These are phyloP conservation scores for Pogonomyrmex californicus DNA, from an alignment of 1,140 invertebrate species.

Conservation along the genomic window DNA sequence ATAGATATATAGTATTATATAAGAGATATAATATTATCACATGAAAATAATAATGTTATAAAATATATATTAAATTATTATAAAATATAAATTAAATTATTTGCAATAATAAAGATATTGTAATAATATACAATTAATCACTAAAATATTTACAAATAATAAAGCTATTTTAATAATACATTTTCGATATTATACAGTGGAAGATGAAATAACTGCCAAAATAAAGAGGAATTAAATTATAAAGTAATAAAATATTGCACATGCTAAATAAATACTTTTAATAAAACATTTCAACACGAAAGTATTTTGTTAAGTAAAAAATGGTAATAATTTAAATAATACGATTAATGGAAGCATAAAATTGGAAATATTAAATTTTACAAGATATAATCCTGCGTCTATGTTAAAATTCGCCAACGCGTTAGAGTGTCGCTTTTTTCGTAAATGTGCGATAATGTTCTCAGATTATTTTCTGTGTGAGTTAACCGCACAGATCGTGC, in stretches of 20 bases:
- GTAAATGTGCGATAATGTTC: background rate
- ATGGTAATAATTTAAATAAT: conserved; percentile 21
- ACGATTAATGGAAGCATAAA: conserved; percentile 18
- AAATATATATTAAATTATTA: conserved; percentile 1
- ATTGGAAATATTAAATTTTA: background rate
- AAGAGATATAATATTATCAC: background rate
- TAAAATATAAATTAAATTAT: background rate
- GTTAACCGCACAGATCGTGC: conserved; percentile 43
- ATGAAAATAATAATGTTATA: background rate
- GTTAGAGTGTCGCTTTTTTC: background rate
- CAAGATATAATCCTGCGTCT: background rate
- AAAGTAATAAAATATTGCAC: background rate
- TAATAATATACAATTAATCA: background rate
- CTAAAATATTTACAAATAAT: background rate
- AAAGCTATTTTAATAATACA: background rate
- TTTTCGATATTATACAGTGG: background rate
- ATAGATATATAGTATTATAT: background rate
- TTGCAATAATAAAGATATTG: background rate
- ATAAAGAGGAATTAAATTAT: conserved; percentile 34
- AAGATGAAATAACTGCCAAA: conserved; percentile 4
- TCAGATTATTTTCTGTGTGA: background rate
- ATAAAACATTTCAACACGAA: background rate
- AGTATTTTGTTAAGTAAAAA: conserved; percentile 22
- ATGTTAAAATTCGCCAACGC: background rate
- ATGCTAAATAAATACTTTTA: conserved; percentile 17